Base-by-base conservation (phyloP, 2,888 invertebrate species). In the Amphimallon solstitiale region DNA sequence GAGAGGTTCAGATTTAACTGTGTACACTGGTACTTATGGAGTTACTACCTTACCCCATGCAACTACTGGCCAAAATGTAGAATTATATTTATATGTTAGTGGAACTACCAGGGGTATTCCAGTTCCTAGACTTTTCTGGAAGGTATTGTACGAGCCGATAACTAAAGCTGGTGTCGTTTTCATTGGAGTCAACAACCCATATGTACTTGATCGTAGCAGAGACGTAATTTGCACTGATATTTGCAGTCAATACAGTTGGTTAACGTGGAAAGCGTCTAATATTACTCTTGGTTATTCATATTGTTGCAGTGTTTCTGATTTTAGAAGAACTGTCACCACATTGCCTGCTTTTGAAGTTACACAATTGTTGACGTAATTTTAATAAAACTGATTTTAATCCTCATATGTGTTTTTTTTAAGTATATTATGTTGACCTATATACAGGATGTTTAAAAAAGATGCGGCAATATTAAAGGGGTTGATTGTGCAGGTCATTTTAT, bases 181-280 rank as follows among this genome's bases (percentile, higher is more conserved):
- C 71, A 75, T 90, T 2, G 85, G 87, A 49, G 85, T 88, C 64
- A 90, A 90, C 80, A 88, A 90, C 75, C 89, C 89, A 0, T 78
- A 81, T 66, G 71, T 72, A 29, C 73, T 78, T 67, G 63, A 74
- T 54, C 40, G 68, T 12, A 63, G 67, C 3, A 60, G 69, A 21
- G 71, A 73, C 46, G 48, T 74, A 23, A 69, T 79, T 67, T 79
- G 78, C 59, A 62, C 74, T 23, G 83, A 86, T 63, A 80, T 88
- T 70, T 89, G 89, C 75, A 71, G 77, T 9, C 84, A 85, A 46
- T 84, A 89, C 72, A 82, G 79, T 72, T 90, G 89, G 89, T 77
- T 89, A 10, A 77, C 76, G 1, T 89, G 88, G 88, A 64, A 75
- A 1, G 80, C 84, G 0, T 81, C 85, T 66, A 82, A 86, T 70